Evolutionary conservation across 2,797 vertebrate species (phyloP).

Genomic region (Sternarchorhynchus goeldii): DNA sequence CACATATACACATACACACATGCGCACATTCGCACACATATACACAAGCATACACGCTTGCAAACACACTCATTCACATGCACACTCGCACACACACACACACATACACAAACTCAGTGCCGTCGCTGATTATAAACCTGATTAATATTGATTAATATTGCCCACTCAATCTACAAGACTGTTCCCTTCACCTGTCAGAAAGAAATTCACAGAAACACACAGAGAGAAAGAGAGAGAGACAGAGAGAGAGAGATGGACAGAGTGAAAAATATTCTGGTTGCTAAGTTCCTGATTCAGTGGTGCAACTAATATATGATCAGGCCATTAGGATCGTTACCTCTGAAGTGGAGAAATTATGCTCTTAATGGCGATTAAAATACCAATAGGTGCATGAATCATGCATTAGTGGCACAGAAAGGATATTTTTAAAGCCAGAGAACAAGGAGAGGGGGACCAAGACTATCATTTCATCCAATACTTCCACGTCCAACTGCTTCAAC

Average conservation of each 20-base stretch:
- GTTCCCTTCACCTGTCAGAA: no score
- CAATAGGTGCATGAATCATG: slow-evolving; percentile 52
- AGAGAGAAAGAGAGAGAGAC: slow-evolving; percentile 18
- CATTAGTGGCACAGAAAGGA: slow-evolving; percentile 40
- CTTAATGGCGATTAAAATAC: slow-evolving; percentile 55
- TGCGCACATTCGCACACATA: no score
- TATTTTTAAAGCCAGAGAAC: slow-evolving; percentile 49
- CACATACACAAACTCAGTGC: no score
- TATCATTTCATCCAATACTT: slow-evolving; percentile 40
- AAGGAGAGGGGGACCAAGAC: slow-evolving; percentile 47
- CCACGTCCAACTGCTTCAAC: slow-evolving; percentile 38
- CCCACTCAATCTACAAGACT: no score
- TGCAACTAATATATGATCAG: slow-evolving; percentile 52
- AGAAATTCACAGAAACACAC: slow-evolving; percentile 4
- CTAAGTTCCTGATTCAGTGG: slow-evolving; percentile 33
- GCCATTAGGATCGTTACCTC: slow-evolving; percentile 51
- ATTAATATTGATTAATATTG: no score
- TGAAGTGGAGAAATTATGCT: slow-evolving; percentile 57
- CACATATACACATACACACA: no score
- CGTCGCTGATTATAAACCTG: no score
- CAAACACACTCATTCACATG: no score
- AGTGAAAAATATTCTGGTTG: background rate
- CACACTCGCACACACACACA: no score
- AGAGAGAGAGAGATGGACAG: background rate
- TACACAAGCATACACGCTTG: no score